Conservation (phyloP, 2,888 invertebrate species). For the Alloplasta piceator region DNA sequence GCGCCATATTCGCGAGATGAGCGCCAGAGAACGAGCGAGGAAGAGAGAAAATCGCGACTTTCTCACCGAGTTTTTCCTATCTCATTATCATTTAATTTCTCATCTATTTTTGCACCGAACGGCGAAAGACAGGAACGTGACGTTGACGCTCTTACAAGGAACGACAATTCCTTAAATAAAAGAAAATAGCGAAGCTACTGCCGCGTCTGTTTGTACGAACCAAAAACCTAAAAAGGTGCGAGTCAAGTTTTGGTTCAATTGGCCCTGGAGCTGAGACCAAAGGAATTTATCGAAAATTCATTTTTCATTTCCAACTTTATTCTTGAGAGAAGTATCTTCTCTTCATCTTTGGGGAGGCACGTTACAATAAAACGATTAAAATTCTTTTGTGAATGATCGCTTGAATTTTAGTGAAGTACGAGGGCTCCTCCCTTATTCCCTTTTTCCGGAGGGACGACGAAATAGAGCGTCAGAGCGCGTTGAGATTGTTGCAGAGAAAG, state of each 20-base stretch:
- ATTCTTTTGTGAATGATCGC: constrained; percentile 57
- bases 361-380: constrained; percentile 34
- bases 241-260: constrained; percentile 4
- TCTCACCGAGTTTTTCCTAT: constrained; percentile 50
- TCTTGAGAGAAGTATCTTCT: not conserved
- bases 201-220: not conserved
- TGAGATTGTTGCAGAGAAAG: constrained; percentile 39
- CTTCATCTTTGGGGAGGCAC: too few species aligned
- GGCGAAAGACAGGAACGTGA: not conserved
- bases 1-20: constrained; percentile 29
- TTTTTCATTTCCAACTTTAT: constrained; percentile 39
- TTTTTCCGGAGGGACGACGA: constrained; percentile 41
- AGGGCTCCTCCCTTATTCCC: constrained; percentile 38
- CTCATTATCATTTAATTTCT: not conserved
- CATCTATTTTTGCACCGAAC: not conserved
- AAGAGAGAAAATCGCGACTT: constrained; percentile 51
- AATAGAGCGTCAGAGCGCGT: constrained; percentile 41
- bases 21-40: constrained; percentile 21
- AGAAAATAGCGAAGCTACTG: not conserved
- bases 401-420: constrained; percentile 48
- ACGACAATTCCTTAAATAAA: not conserved
- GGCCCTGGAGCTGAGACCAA: not conserved
- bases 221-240: not conserved
- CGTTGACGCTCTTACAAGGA: not conserved
- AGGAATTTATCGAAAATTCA: constrained; percentile 8